Percentiles rank a stretch among this genome's conserved stretches.
These are phyloP conservation scores for Himalopsyche tibetana DNA, from an alignment of 2,888 invertebrate genomes.

Conservation along the genomic window DNA sequence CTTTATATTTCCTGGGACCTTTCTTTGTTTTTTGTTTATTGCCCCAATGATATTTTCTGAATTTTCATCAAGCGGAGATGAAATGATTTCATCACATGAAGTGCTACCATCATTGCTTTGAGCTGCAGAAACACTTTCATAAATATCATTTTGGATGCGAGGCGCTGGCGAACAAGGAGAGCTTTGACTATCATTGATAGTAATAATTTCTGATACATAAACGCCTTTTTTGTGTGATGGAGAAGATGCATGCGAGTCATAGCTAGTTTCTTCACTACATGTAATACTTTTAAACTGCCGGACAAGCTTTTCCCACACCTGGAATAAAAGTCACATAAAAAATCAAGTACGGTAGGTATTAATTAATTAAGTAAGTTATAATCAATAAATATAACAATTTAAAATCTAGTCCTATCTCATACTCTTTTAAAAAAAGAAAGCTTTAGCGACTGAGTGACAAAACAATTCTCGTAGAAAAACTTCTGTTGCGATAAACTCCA, in stretches of 20 bases:
- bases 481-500: no score
- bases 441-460: no score
- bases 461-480: no score
- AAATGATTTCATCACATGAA: no score
- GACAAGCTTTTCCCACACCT: constrained; percentile 24
- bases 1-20: not conserved
- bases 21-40: not conserved
- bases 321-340: not conserved
- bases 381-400: no score
- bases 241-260: not conserved
- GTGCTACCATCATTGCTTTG: no score
- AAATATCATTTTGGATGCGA: not conserved
- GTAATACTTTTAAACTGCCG: constrained; percentile 29
- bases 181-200: not conserved
- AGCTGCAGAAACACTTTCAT: not conserved
- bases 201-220: not conserved
- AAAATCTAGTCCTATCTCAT: no score
- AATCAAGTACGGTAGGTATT: no score
- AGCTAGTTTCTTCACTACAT: not conserved
- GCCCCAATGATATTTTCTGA: no score
- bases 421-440: no score
- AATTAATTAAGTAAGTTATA: no score
- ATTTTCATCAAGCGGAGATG: no score
- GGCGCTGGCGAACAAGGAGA: not conserved
- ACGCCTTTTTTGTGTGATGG: not conserved